Evolutionary conservation across 1,140 invertebrate genomes (phyloP).

Genomic region (Neuroterus valhalla): DNA sequence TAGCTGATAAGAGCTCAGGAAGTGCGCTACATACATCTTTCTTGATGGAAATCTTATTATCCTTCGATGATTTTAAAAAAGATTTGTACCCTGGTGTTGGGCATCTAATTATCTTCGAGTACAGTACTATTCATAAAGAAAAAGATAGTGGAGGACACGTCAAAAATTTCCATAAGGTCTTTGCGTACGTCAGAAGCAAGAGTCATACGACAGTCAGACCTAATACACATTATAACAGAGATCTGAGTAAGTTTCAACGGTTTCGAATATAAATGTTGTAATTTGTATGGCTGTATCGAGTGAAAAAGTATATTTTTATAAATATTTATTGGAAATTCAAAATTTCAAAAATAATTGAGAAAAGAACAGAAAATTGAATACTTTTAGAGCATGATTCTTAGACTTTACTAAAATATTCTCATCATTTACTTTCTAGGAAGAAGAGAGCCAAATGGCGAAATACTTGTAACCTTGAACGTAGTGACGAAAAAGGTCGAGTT

Average conservation of each 20-base stretch:
- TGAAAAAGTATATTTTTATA: too few relatives aligned
- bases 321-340: too few relatives aligned
- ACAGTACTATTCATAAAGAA: not conserved
- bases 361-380: too few relatives aligned
- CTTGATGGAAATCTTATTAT: conserved; percentile 1
- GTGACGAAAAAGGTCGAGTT: not conserved
- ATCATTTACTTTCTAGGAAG: not conserved
- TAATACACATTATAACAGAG: conserved; percentile 2
- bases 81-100: conserved; percentile 1
- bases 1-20: not conserved
- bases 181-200: conserved; percentile 3
- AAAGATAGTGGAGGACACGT: not conserved
- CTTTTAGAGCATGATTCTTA: too few relatives aligned
- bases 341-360: too few relatives aligned
- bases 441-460: not conserved
- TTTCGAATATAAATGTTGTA: not conserved
- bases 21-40: not conserved
- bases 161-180: not conserved
- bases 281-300: too few relatives aligned
- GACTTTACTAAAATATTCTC: too few relatives aligned
- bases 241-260: not conserved
- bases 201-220: not conserved
- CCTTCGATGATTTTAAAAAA: not conserved
- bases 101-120: not conserved
- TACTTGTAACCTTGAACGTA: not conserved